phyloP scores from a whole-genome alignment of 2,888 invertebrate genomes.

The Scrobipalpa costella region DNA sequence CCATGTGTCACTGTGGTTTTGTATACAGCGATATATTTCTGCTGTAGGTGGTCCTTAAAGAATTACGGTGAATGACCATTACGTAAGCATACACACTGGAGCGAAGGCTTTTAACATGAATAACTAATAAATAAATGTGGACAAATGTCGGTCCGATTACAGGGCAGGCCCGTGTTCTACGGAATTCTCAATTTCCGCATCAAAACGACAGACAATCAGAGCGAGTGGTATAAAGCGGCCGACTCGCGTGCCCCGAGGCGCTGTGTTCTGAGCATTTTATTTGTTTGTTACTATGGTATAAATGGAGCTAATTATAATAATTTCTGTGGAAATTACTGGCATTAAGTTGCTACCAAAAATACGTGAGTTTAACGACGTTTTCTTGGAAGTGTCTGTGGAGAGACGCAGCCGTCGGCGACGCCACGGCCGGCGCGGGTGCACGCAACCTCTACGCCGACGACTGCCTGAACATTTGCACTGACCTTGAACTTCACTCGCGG shows the following conservation, averaged over 20 bases:
- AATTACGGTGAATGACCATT: neutral
- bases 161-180: conserved; percentile 28
- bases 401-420: conserved; percentile 60
- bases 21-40: conserved; percentile 3
- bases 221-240: conserved; percentile 47
- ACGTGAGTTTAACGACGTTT: conserved; percentile 80
- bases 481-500: conserved; percentile 58
- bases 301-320: conserved; percentile 80
- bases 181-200: conserved; percentile 43
- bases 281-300: conserved; percentile 79
- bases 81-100: conserved; percentile 2
- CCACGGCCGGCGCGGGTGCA: conserved; percentile 40
- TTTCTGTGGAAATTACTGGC: conserved; percentile 78
- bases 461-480: conserved; percentile 50
- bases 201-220: conserved; percentile 53
- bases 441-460: conserved; percentile 38
- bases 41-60: conserved; percentile 6
- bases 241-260: conserved; percentile 52
- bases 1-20: conserved; percentile 37
- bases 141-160: conserved; percentile 20
- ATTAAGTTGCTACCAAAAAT: conserved; percentile 81
- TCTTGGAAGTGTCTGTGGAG: conserved; percentile 71
- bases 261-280: conserved; percentile 72
- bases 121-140: conserved; percentile 20
- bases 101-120: conserved; percentile 12